These are phyloP conservation scores for Ammodytes marinus DNA, from an alignment of 2,113 vertebrate genomes.

Conservation along the genomic window DNA sequence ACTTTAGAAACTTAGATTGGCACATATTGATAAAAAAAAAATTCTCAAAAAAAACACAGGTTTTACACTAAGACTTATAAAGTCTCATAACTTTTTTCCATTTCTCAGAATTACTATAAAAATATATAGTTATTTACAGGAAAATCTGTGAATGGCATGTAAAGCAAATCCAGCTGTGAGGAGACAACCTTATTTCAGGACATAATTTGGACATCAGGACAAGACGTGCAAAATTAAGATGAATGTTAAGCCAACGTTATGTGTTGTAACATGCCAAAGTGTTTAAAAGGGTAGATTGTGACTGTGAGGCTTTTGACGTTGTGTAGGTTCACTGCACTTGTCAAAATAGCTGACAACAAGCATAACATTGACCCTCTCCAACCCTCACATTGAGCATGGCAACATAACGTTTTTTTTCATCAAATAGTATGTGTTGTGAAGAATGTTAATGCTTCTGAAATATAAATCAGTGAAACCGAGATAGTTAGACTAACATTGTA, in stretches of 20 bases:
- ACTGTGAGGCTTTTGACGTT: neutral
- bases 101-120: neutral
- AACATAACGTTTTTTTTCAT: neutral
- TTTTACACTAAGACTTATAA: too few relatives aligned
- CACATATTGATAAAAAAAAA: neutral
- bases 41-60: too few relatives aligned
- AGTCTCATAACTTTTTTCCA: neutral
- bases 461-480: neutral
- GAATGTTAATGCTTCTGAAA: neutral
- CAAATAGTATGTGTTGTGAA: neutral
- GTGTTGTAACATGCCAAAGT: slow-evolving; percentile 6
- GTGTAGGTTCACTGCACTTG: slow-evolving; percentile 1
- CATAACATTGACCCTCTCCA: neutral
- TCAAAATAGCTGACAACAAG: slow-evolving; percentile 16
- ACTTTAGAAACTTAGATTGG: neutral
- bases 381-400: slow-evolving; percentile 2
- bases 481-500: neutral
- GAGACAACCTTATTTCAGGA: neutral
- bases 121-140: neutral
- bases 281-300: neutral
- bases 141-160: neutral
- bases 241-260: neutral
- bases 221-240: neutral
- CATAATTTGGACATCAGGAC: neutral
- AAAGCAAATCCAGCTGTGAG: neutral